These are phyloP conservation scores for Tiaroga cobitis DNA, from an alignment of 2,797 vertebrate genomes.

Conservation along the genomic window DNA sequence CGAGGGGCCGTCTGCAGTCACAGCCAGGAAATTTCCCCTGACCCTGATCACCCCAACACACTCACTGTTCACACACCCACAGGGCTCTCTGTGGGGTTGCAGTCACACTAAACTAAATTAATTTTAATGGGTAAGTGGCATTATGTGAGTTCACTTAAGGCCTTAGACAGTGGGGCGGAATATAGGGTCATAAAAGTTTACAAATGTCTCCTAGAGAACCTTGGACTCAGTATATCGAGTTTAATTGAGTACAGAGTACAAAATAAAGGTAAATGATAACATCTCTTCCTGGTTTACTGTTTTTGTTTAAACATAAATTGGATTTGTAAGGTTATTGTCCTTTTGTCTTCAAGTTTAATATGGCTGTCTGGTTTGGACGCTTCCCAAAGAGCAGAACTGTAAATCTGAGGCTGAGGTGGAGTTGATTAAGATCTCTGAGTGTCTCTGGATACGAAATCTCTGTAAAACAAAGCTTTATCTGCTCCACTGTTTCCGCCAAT, in stretches of 20 bases:
- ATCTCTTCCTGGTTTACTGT: neutral
- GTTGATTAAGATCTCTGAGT: constrained; percentile 21
- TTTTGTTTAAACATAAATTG: constrained; percentile 24
- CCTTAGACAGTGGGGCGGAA: neutral
- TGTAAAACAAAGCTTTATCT: constrained; percentile 7
- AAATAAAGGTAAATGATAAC: constrained; percentile 22
- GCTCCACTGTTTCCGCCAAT: neutral
- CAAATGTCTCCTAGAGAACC: constrained; percentile 28
- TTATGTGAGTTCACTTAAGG: constrained; percentile 38
- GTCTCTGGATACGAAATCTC: neutral
- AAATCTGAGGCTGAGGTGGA: constrained; percentile 12
- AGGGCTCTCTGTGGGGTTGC: constrained; percentile 29
- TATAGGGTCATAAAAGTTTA: constrained; percentile 37
- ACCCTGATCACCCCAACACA: constrained; percentile 44
- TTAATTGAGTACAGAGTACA: constrained; percentile 32
- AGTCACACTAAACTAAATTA: constrained; percentile 24
- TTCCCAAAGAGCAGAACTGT: constrained; percentile 23
- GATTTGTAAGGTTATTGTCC: constrained; percentile 23
- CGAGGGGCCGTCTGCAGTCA: constrained; percentile 5
- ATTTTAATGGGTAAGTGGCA: constrained; percentile 29
- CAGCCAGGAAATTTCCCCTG: constrained; percentile 41
- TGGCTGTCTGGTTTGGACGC: neutral
- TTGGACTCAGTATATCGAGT: neutral
- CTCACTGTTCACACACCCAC: constrained; percentile 38
- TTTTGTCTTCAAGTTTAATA: constrained; percentile 31